These are phyloP conservation scores for Acronicta alni DNA, from an alignment of 2,888 invertebrate species.

Conservation along the genomic window DNA sequence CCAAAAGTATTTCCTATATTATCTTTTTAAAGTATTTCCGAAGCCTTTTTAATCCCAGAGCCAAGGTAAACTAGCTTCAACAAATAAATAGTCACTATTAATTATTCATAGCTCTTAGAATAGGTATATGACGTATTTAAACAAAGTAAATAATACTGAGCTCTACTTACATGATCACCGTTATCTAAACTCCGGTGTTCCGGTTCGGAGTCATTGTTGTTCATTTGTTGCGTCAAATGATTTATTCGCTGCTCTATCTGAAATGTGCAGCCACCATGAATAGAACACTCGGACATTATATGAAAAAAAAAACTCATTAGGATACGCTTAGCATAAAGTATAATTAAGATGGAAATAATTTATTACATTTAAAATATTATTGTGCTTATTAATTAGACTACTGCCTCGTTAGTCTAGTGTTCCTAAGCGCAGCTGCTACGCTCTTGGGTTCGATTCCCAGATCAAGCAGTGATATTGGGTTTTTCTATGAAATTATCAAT, in stretches of 20 bases:
- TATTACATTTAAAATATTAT: not conserved
- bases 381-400: too few species aligned
- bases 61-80: too few species aligned
- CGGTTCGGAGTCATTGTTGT: slow-evolving; percentile 77
- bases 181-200: slow-evolving; percentile 78
- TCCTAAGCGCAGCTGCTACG: too few species aligned
- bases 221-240: slow-evolving; percentile 76
- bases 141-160: slow-evolving; percentile 20
- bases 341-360: not conserved
- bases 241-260: slow-evolving; percentile 83
- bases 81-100: too few species aligned
- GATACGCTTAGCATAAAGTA: not conserved
- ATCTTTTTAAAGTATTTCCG: too few species aligned
- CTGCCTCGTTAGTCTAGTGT: too few species aligned
- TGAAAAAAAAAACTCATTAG: not conserved
- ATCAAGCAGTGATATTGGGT: too few species aligned
- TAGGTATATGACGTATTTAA: not conserved
- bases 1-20: too few species aligned
- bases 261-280: slow-evolving; percentile 37
- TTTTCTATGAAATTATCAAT: too few species aligned
- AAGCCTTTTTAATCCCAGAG: too few species aligned
- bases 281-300: not conserved
- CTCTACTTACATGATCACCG: slow-evolving; percentile 78
- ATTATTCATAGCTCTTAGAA: too few species aligned
- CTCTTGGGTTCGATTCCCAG: too few species aligned